phyloP scores from a whole-genome alignment of 2,797 vertebrate species.

The Coluber constrictor region DNA sequence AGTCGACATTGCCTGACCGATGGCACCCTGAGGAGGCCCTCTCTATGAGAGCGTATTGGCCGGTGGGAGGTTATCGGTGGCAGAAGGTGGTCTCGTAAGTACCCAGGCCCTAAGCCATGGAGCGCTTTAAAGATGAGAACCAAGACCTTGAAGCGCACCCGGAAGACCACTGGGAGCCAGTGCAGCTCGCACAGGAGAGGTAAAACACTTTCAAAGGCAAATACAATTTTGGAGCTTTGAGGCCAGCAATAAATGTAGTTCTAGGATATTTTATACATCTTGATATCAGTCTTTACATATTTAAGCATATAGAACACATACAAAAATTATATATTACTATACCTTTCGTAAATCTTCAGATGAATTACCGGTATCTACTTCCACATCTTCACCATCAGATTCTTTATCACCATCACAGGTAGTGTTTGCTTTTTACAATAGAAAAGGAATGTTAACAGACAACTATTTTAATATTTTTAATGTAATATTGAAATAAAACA shows the following conservation, averaged over 20 bases:
- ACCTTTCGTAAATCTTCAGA: constrained; percentile 95
- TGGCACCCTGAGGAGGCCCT: too few relatives aligned
- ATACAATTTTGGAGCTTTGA: background rate
- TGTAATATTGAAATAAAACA: background rate
- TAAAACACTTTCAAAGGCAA: background rate
- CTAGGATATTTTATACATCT: background rate
- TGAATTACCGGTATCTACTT: constrained; percentile 86
- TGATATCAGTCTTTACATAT: background rate
- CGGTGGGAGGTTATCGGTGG: too few relatives aligned
- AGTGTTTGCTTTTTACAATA: constrained; percentile 81
- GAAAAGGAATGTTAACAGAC: constrained; percentile 35
- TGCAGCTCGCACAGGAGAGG: too few relatives aligned
- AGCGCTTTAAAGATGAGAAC: too few relatives aligned
- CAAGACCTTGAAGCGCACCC: too few relatives aligned
- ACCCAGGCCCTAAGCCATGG: too few relatives aligned
- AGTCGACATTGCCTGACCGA: too few relatives aligned
- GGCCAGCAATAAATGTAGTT: background rate
- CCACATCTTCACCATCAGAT: constrained; percentile 83
- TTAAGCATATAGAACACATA: background rate
- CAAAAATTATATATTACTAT: background rate
- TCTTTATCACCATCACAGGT: constrained; percentile 93
- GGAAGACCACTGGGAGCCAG: too few relatives aligned
- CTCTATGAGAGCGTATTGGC: too few relatives aligned
- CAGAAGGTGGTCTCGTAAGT: too few relatives aligned
- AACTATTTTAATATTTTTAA: constrained; percentile 21